Evolutionary conservation across 2,797 vertebrate species (phyloP).

Genomic region (Clarias platycephalus): DNA sequence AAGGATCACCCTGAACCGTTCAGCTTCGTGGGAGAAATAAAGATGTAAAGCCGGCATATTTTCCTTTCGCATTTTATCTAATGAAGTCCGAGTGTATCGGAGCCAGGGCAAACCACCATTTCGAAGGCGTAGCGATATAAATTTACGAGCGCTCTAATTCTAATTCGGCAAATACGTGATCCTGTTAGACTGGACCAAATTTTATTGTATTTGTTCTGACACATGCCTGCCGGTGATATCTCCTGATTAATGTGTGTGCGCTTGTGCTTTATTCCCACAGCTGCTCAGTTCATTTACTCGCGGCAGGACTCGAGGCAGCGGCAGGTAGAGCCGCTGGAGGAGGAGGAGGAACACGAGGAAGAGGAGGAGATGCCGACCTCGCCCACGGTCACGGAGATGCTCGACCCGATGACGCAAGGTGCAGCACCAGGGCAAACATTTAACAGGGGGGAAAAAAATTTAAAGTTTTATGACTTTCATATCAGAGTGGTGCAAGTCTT

Average conservation of each 20-base stretch:
- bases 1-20: too few relatives aligned
- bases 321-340: conserved; percentile 82
- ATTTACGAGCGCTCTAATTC: too few relatives aligned
- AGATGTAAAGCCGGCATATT: too few relatives aligned
- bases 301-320: conserved; percentile 80
- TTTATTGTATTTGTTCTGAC: not conserved
- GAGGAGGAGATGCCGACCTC: conserved; percentile 66
- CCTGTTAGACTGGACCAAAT: not conserved
- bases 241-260: too few relatives aligned
- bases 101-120: too few relatives aligned
- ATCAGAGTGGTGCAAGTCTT: not conserved
- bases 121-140: too few relatives aligned
- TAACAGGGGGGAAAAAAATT: too few relatives aligned
- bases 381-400: conserved; percentile 65
- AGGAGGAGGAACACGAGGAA: conserved; percentile 76
- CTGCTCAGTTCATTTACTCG: conserved; percentile 97
- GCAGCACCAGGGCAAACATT: not conserved
- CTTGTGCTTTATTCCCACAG: conserved; percentile 65
- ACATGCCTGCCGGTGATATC: not conserved
- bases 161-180: not conserved
- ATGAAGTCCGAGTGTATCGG: too few relatives aligned
- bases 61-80: too few relatives aligned
- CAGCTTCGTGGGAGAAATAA: too few relatives aligned
- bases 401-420: conserved; percentile 86
- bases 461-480: not conserved